Evolutionary conservation across 53 echinoderm and acorn worm species (phyloP).

Genomic region (Zoroaster sp.): DNA sequence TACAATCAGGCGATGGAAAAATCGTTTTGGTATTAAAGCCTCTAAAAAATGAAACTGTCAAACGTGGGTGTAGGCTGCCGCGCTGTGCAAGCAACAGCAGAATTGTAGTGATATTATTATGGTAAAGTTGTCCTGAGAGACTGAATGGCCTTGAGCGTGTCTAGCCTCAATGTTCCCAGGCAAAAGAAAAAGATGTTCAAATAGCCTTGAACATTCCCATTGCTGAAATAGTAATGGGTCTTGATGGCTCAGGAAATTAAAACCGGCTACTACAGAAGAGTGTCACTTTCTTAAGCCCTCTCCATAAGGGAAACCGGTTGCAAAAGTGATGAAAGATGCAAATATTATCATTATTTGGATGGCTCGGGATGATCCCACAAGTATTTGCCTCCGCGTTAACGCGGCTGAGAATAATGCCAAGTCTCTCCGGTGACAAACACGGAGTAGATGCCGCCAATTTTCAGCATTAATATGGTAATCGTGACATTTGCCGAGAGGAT

Average conservation of each 20-base stretch:
- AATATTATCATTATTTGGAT: neutral
- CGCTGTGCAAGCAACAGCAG: too few species aligned
- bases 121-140: neutral
- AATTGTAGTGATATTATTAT: too few species aligned
- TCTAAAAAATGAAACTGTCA: too few species aligned
- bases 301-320: neutral
- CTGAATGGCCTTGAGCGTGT: neutral
- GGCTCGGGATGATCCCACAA: neutral
- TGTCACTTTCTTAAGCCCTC: neutral
- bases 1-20: too few species aligned
- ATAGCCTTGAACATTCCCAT: neutral
- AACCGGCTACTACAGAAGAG: neutral
- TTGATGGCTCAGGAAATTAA: neutral
- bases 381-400: neutral
- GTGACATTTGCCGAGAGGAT: neutral
- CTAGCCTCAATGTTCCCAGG: neutral
- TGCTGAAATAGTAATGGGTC: neutral
- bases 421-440: slow-evolving; percentile 5
- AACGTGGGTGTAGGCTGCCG: too few species aligned
- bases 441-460: neutral
- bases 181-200: neutral
- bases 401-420: neutral
- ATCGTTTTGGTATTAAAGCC: too few species aligned
- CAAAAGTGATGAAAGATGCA: neutral
- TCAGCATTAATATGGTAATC: slow-evolving; percentile 5